Evolutionary conservation across 1,140 invertebrate genomes (phyloP).

Genomic region (Drosophila baimaii): DNA sequence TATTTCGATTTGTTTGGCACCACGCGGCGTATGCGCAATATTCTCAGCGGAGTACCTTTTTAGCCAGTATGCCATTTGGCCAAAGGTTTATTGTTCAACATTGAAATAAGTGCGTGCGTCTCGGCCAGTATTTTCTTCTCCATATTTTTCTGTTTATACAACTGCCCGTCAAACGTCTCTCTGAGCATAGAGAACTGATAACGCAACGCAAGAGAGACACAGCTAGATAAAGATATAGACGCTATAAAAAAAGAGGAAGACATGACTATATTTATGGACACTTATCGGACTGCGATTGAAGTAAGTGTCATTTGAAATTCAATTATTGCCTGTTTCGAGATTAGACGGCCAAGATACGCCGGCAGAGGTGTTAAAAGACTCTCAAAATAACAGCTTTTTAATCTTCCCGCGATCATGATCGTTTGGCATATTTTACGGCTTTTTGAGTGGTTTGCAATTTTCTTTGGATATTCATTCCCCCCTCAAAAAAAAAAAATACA

Average conservation of each 20-base stretch:
- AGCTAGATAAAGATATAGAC: conserved; percentile 16
- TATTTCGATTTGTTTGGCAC: conserved; percentile 45
- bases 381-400: conserved; percentile 33
- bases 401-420: background rate
- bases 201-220: conserved; percentile 20
- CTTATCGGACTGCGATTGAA: conserved; percentile 63
- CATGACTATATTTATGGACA: conserved; percentile 35
- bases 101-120: conserved; percentile 49
- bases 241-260: background rate
- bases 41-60: conserved; percentile 37
- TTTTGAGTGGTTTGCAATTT: conserved; percentile 31
- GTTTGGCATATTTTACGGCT: conserved; percentile 13
- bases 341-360: conserved; percentile 27
- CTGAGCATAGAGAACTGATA: conserved; percentile 53
- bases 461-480: background rate
- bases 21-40: conserved; percentile 69
- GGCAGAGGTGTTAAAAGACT: conserved; percentile 1
- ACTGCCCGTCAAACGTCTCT: conserved; percentile 1
- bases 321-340: conserved; percentile 52
- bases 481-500: background rate
- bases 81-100: conserved; percentile 73
- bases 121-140: conserved; percentile 34
- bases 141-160: background rate
- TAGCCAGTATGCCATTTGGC: conserved; percentile 46
- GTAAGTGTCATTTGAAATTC: conserved; percentile 65